Percentiles rank a stretch among this genome's conserved stretches.
phyloP scores from a whole-genome alignment of 2,888 invertebrate genomes.

The Macrophya alboannulata region DNA sequence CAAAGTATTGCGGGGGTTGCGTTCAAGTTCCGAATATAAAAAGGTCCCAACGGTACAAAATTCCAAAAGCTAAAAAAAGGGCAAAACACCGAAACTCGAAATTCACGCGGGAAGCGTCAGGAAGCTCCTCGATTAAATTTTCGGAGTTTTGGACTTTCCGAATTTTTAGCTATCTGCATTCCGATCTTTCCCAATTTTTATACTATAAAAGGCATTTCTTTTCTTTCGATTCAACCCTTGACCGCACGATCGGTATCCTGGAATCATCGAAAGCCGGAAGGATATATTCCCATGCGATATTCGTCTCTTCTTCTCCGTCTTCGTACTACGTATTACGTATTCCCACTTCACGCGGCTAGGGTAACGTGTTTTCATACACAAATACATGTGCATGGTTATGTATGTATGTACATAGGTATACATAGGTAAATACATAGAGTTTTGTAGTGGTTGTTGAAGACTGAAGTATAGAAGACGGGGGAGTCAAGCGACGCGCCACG shows the following conservation, averaged over 20 bases:
- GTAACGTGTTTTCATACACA: conserved; percentile 22
- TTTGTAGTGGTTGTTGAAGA: conserved; percentile 64
- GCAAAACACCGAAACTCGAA: too few species aligned
- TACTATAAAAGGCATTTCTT: not conserved
- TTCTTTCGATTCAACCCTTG: not conserved
- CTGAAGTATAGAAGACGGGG: conserved; percentile 61
- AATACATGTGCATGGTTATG: not conserved
- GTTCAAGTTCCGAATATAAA: too few species aligned
- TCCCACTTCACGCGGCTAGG: not conserved
- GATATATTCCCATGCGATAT: not conserved
- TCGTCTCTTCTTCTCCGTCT: conserved; percentile 7
- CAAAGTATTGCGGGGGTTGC: not conserved
- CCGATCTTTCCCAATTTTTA: too few species aligned
- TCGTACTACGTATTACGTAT: conserved; percentile 26
- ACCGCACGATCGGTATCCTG: not conserved
- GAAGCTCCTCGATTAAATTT: too few species aligned
- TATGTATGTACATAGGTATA: not conserved
- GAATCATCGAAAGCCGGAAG: not conserved
- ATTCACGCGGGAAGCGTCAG: too few species aligned
- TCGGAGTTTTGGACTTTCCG: too few species aligned
- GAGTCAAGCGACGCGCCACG: conserved; percentile 57
- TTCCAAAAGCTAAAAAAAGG: too few species aligned
- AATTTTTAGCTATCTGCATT: too few species aligned
- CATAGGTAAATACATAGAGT: conserved; percentile 12
- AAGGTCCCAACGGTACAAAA: too few species aligned